These are phyloP conservation scores for Zaprionus ghesquierei DNA, from an alignment of 1,140 invertebrate species.

Conservation along the genomic window DNA sequence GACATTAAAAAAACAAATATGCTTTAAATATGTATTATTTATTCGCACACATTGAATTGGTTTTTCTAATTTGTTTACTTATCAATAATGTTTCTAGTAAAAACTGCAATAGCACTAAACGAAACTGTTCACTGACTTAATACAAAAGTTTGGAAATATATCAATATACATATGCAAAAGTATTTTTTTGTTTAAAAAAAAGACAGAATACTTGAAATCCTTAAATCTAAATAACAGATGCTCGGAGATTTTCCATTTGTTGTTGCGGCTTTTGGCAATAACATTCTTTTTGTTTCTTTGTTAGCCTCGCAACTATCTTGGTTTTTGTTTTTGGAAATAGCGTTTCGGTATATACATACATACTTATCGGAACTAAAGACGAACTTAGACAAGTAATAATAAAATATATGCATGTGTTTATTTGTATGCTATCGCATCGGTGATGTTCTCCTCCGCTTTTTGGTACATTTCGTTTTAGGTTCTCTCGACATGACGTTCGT, in stretches of 20 bases:
- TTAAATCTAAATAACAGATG: constrained; percentile 10
- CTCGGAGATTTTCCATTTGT: neutral
- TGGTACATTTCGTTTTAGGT: constrained; percentile 3
- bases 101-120: constrained; percentile 76
- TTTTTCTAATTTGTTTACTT: constrained; percentile 39
- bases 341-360: constrained; percentile 23
- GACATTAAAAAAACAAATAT: neutral
- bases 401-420: constrained; percentile 19
- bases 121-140: constrained; percentile 66
- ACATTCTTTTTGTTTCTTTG: constrained; percentile 20
- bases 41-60: constrained; percentile 14
- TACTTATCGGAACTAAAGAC: constrained; percentile 14
- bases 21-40: constrained; percentile 21
- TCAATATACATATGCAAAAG: constrained; percentile 50
- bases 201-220: constrained; percentile 1
- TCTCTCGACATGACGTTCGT: neutral
- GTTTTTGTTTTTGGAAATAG: constrained; percentile 63
- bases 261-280: neutral
- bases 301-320: constrained; percentile 27
- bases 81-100: constrained; percentile 57
- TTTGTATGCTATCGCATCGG: neutral
- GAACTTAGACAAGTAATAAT: constrained; percentile 39
- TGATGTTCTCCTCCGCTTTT: constrained; percentile 1
- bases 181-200: constrained; percentile 26
- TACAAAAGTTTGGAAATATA: constrained; percentile 64